Evolutionary conservation across 2,797 vertebrate genomes (phyloP), one percentile per base, ranked within the genome.

Genomic region (Sitta carolinensis): DNA sequence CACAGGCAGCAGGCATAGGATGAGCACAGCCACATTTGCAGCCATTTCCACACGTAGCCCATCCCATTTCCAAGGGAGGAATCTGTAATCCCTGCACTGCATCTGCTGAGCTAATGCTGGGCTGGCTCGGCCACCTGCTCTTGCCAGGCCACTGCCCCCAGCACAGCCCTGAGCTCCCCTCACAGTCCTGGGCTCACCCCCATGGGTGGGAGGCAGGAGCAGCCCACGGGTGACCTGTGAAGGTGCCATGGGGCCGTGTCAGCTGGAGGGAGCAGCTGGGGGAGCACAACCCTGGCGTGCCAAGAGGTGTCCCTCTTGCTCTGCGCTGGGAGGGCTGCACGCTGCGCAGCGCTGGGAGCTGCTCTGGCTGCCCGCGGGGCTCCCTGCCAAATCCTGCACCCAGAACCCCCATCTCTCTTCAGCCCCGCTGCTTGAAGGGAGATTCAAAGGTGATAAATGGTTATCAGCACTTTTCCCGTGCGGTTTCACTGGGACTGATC

Each of bases 261-360:
- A 7, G n/a, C 34, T 9, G 0, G 3, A 59, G 50, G 4, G 6
- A 64, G 66, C 3, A 5, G 74, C 78, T 38, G 50, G 34, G 38
- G 45, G 20, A 91, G 91, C 87, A 48, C 72, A 59, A 29, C 93
- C 57, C 38, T 14, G 0, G 5, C 4, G 1, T 62, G 66, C 94
- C 95, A 95, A 91, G 90, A 96, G 94, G 75, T 80, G 95, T 94
- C 95, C 18, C 73, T 48, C 11, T 62, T 34, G 83, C 73, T 69
- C 95, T 10, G 73, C 0, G 5, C 80, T 30, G 38, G 9, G 62
- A 79, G 64, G 25, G 67, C 70, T 30, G 68, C 19, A 0, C 40
- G 11, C 10, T 1, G 7, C 36, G 0, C 22, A 4, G 22, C 1
- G 1, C 3, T 12, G 66, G 43, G 27, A 51, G 42, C 75, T 32